Evolutionary conservation across 2,888 invertebrate genomes (phyloP).

Genomic region (Antheraea assamensis): DNA sequence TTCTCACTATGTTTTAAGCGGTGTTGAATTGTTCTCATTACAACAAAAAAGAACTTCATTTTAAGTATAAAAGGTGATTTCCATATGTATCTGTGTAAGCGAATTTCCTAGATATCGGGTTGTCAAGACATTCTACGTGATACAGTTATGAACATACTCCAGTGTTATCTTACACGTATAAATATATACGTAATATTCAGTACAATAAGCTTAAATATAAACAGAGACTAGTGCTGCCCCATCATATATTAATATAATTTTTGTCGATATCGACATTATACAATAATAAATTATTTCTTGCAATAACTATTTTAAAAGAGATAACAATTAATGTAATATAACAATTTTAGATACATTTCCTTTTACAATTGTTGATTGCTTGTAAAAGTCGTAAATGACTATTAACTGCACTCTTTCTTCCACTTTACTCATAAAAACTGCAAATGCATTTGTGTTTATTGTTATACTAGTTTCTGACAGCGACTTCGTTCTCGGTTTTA

Average conservation of each 20-base stretch:
- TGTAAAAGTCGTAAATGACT: neutral
- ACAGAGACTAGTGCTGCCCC: slow-evolving; percentile 38
- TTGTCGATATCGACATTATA: slow-evolving; percentile 37
- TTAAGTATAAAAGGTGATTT: neutral
- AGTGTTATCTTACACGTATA: neutral
- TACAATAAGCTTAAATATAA: slow-evolving; percentile 28
- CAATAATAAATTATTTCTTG: slow-evolving; percentile 18
- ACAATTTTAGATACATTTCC: neutral
- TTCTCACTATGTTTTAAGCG: neutral
- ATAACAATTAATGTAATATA: slow-evolving; percentile 23
- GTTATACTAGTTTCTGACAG: neutral
- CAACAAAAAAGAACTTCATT: neutral
- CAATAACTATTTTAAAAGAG: slow-evolving; percentile 35
- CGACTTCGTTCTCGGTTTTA: too few relatives aligned
- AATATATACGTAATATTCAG: neutral
- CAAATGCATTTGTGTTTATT: neutral
- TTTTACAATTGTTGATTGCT: slow-evolving; percentile 19
- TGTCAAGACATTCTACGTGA: neutral
- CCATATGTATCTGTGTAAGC: neutral
- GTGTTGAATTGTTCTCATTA: too few relatives aligned
- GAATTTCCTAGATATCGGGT: neutral
- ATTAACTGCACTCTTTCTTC: slow-evolving; percentile 7
- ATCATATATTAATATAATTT: slow-evolving; percentile 23
- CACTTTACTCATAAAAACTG: neutral
- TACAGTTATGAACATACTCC: neutral